Conservation (phyloP, 2,888 invertebrate genomes). For the Tridacna gigas region DNA sequence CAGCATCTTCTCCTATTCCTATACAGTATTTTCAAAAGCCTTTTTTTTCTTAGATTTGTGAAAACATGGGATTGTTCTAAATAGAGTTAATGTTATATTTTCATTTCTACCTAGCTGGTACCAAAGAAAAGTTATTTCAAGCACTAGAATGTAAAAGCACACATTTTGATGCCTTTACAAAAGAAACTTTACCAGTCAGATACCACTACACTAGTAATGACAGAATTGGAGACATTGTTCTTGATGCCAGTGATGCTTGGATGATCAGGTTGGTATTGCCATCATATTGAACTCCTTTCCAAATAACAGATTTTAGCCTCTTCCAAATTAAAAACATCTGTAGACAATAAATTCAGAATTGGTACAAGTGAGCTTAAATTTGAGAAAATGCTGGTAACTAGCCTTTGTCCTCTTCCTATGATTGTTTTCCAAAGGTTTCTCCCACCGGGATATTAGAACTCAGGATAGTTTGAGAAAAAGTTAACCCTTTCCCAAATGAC, state of each 20-base stretch:
- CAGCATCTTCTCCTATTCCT: no score
- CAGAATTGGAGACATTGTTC: constrained; percentile 81
- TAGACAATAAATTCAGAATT: no score
- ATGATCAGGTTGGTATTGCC: not conserved
- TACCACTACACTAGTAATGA: constrained; percentile 82
- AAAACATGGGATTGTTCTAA: no score
- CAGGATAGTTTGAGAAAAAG: no score
- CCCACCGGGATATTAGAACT: no score
- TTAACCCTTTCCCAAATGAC: no score
- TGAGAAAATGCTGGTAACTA: no score
- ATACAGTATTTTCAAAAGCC: no score
- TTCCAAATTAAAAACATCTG: not conserved
- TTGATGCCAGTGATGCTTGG: constrained; percentile 70
- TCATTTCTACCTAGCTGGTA: not conserved
- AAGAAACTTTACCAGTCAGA: constrained; percentile 82
- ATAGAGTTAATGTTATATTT: not conserved
- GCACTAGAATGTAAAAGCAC: constrained; percentile 76
- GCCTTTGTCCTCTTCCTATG: no score
- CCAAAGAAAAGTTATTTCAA: not conserved
- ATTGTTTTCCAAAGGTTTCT: no score
- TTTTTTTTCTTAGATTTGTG: no score
- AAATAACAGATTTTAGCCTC: not conserved
- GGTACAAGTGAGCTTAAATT: no score
- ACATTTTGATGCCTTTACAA: constrained; percentile 74
- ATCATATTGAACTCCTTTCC: not conserved